These are phyloP conservation scores for Cotesia vestalis DNA, from an alignment of 1,140 invertebrate genomes.

Conservation along the genomic window DNA sequence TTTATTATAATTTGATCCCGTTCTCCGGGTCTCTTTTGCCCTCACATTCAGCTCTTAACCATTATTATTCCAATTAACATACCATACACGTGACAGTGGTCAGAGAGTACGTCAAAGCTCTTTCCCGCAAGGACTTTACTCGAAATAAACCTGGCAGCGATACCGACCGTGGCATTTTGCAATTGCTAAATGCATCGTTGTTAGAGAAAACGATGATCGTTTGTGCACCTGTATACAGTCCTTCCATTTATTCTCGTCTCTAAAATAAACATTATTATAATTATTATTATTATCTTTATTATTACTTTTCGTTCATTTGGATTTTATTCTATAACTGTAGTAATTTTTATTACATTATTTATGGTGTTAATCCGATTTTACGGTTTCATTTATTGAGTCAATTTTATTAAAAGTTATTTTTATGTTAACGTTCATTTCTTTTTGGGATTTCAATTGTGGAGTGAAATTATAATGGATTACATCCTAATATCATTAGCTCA, in stretches of 20 bases:
- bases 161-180: constrained; percentile 28
- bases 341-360: not conserved
- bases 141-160: constrained; percentile 41
- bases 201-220: constrained; percentile 12
- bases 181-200: constrained; percentile 19
- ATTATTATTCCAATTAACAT: no score
- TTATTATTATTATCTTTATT: not conserved
- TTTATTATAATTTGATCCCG: no score
- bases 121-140: constrained; percentile 38
- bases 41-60: no score
- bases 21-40: no score
- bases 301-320: not conserved
- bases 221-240: constrained; percentile 1
- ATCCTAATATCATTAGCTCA: no score
- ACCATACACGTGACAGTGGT: constrained; percentile 10
- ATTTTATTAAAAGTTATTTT: not conserved
- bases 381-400: not conserved
- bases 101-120: constrained; percentile 23
- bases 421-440: not conserved
- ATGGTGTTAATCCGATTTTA: no score
- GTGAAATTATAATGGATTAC: no score
- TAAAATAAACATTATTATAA: not conserved
- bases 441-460: not conserved
- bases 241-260: not conserved
- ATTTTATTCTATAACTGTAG: not conserved